Evolutionary conservation across 2,888 invertebrate species (phyloP).

Genomic region (Plebejus argus): DNA sequence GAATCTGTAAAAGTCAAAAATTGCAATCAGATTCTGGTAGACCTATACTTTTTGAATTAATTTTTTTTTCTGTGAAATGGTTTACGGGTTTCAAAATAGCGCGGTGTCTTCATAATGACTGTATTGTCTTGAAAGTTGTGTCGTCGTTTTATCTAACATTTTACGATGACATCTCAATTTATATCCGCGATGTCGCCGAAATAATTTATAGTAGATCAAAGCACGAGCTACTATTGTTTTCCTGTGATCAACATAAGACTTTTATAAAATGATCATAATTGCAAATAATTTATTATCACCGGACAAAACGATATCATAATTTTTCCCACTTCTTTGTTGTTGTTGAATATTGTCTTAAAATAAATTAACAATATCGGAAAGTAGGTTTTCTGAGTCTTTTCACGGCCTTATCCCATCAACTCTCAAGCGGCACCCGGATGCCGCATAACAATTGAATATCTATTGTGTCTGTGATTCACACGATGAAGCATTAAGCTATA

Average conservation of each 20-base stretch:
- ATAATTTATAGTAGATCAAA: conserved; percentile 39
- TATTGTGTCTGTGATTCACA: too few species aligned
- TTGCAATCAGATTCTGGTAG: too few species aligned
- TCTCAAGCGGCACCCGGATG: too few species aligned
- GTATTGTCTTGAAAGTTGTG: conserved; percentile 38
- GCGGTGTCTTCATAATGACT: conserved; percentile 36
- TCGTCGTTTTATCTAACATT: conserved; percentile 41
- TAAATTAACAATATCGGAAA: background rate
- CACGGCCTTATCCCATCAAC: too few species aligned
- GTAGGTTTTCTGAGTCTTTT: background rate
- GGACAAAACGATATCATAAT: background rate
- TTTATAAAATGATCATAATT: conserved; percentile 33
- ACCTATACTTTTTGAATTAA: background rate
- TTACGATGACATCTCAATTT: conserved; percentile 38
- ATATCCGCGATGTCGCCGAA: conserved; percentile 37
- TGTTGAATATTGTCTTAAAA: background rate
- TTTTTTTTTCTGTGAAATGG: conserved; percentile 27
- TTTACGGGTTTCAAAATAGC: conserved; percentile 34
- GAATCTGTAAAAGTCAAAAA: too few species aligned
- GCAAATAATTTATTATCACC: conserved; percentile 15
- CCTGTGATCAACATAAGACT: conserved; percentile 39
- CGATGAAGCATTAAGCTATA: too few species aligned
- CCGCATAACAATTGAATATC: too few species aligned
- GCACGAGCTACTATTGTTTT: conserved; percentile 45
- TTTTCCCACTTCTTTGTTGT: background rate